Conservation (phyloP, 2,113 vertebrate genomes). For the Ictalurus punctatus region DNA sequence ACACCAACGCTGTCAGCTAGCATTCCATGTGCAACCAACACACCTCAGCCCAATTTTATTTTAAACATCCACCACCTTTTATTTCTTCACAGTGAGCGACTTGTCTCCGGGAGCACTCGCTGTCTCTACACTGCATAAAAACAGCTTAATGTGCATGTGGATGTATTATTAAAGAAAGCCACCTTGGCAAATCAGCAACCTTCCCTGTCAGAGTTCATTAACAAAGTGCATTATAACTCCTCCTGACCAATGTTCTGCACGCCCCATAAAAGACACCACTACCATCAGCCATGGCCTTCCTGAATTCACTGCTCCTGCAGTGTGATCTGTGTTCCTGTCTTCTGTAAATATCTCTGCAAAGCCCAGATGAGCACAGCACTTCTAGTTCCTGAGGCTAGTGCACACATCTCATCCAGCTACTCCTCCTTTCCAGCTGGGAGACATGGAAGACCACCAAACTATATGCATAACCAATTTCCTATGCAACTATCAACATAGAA, state of each 20-base stretch:
- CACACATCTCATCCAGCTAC: constrained; percentile 39
- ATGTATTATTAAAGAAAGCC: constrained; percentile 9
- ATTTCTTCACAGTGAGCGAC: constrained; percentile 13
- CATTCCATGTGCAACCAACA: not conserved
- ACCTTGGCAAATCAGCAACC: constrained; percentile 26
- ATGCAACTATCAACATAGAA: constrained; percentile 64
- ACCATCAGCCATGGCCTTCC: not conserved
- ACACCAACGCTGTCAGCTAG: no score
- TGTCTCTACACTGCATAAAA: constrained; percentile 24
- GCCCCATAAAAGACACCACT: not conserved
- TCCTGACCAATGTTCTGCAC: not conserved
- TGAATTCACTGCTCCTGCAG: constrained; percentile 15
- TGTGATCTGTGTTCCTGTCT: not conserved
- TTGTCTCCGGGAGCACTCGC: constrained; percentile 5
- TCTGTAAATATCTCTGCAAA: constrained; percentile 27
- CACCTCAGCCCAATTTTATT: not conserved
- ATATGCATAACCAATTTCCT: constrained; percentile 52
- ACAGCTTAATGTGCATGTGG: constrained; percentile 9
- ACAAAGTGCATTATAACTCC: constrained; percentile 13
- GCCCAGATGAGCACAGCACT: constrained; percentile 43
- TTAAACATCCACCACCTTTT: constrained; percentile 20
- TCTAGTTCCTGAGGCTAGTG: constrained; percentile 32
- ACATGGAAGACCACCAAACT: constrained; percentile 50
- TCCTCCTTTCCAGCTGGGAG: constrained; percentile 60
- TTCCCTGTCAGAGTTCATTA: not conserved